phyloP scores from a whole-genome alignment of 1,140 invertebrate genomes.

The Zaprionus gabonicus region DNA sequence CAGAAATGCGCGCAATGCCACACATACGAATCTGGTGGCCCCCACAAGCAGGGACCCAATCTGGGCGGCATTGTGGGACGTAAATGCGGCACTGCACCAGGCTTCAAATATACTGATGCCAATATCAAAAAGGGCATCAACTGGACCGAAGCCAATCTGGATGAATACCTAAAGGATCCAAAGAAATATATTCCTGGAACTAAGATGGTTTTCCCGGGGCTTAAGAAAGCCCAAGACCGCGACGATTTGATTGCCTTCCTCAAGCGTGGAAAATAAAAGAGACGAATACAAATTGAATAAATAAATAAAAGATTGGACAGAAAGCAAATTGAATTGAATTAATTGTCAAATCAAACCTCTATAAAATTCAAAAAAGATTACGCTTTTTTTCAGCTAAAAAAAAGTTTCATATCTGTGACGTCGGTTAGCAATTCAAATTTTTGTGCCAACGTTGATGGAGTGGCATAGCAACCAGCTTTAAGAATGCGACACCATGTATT shows the following conservation, averaged over 20 bases:
- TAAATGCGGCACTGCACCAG: slow-evolving; percentile 92
- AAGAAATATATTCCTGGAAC: slow-evolving; percentile 94
- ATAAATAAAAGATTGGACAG: not conserved
- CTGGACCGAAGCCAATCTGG: slow-evolving; percentile 85
- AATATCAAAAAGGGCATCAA: slow-evolving; percentile 92
- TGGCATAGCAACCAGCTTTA: not conserved
- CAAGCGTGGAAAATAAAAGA: slow-evolving; percentile 53
- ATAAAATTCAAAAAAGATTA: not conserved
- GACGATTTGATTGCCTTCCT: slow-evolving; percentile 90
- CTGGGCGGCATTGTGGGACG: slow-evolving; percentile 93
- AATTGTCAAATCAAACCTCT: not conserved
- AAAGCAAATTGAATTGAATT: not conserved
- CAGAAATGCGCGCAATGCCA: slow-evolving; percentile 96
- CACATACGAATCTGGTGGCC: slow-evolving; percentile 92
- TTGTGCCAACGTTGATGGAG: too few species aligned
- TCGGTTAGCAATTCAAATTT: not conserved
- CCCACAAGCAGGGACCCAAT: slow-evolving; percentile 96
- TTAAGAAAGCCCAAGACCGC: slow-evolving; percentile 91
- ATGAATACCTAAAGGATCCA: slow-evolving; percentile 90
- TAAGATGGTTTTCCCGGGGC: slow-evolving; percentile 93
- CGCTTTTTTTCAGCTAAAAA: too few species aligned
- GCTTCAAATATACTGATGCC: slow-evolving; percentile 93
- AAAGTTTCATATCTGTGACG: too few species aligned
- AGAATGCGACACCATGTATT: not conserved
- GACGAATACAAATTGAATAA: slow-evolving; percentile 15